A percentile compares a stretch with the other conserved stretches of the same genome.
Conservation (phyloP, 1,140 invertebrate genomes). For the Elysia chlorotica region DNA sequence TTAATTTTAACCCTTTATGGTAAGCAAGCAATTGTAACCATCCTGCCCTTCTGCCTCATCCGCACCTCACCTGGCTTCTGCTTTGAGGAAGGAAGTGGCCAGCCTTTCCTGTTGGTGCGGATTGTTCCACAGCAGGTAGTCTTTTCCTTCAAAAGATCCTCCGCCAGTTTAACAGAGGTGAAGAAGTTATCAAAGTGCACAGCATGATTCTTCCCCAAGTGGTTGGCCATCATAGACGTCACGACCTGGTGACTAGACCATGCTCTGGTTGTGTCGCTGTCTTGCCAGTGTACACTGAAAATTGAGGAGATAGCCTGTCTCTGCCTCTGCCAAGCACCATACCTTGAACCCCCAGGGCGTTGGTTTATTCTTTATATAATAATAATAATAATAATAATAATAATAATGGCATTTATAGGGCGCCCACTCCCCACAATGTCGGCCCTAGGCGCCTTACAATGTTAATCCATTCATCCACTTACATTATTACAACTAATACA, state of each 20-base stretch:
- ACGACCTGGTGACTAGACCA: conserved; percentile 7
- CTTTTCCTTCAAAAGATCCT: background rate
- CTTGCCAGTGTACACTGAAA: conserved; percentile 16
- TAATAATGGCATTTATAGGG: too few species aligned
- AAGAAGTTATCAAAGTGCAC: conserved; percentile 23
- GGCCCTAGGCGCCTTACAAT: too few species aligned
- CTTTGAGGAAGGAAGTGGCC: conserved; percentile 6
- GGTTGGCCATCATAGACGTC: background rate
- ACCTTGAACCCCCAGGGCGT: conserved; percentile 63
- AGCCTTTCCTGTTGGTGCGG: background rate
- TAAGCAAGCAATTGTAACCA: too few species aligned
- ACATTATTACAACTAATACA: too few species aligned
- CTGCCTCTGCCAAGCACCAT: conserved; percentile 33
- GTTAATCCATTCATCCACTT: too few species aligned
- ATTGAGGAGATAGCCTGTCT: conserved; percentile 20
- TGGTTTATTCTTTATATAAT: conserved; percentile 59
- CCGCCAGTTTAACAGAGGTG: conserved; percentile 7
- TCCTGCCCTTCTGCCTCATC: background rate
- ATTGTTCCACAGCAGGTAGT: conserved; percentile 15
- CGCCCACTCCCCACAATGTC: too few species aligned
- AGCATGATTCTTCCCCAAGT: background rate
- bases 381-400: too few species aligned
- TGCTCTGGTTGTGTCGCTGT: background rate
- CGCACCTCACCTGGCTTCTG: background rate
- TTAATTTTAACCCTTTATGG: too few species aligned